Evolutionary conservation across 2,797 vertebrate genomes (phyloP).

Genomic region (Cyprinella venusta): DNA sequence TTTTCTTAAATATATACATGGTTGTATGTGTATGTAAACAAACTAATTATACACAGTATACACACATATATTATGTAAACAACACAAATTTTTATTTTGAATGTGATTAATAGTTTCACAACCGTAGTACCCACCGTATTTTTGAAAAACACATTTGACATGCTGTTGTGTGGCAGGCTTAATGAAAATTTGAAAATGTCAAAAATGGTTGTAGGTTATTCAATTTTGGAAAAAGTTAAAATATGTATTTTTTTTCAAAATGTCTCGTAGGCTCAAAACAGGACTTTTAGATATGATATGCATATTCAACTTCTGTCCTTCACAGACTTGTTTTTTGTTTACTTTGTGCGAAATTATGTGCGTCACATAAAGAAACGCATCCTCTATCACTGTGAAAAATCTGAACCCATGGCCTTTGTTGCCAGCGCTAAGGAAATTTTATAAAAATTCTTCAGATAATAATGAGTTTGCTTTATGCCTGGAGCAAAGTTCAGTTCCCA

Average conservation of each 20-base stretch:
- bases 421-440: neutral
- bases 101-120: no score
- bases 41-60: no score
- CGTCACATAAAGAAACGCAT: neutral
- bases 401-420: neutral
- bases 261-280: neutral
- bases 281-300: neutral
- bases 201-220: neutral
- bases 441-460: conserved; percentile 3
- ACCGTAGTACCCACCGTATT: no score
- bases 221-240: neutral
- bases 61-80: no score
- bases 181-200: neutral
- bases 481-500: conserved; percentile 14
- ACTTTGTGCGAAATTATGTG: neutral
- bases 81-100: no score
- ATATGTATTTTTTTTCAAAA: neutral
- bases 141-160: neutral
- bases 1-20: no score
- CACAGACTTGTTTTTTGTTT: neutral
- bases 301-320: neutral
- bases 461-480: conserved; percentile 14
- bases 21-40: no score
- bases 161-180: neutral
- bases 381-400: neutral